Conservation (phyloP, 1,140 invertebrate genomes). For the Drosophila sp. region DNA sequence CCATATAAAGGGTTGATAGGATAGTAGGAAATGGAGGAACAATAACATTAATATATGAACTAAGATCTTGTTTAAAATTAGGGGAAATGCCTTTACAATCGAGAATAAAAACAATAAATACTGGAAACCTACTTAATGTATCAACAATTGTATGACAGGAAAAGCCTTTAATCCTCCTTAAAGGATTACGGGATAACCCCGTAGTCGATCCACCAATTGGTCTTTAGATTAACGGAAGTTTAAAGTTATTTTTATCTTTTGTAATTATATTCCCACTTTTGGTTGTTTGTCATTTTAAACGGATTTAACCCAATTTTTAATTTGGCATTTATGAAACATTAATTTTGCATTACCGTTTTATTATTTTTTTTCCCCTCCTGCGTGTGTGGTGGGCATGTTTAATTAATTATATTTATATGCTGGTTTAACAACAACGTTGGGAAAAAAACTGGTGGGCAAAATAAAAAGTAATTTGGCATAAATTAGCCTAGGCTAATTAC, state of each 20-base stretch:
- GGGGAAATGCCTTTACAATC: too few species aligned
- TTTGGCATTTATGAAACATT: slow-evolving; percentile 58
- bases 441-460: slow-evolving; percentile 4
- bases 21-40: too few species aligned
- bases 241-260: slow-evolving; percentile 2
- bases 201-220: too few species aligned
- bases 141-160: too few species aligned
- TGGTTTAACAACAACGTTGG: slow-evolving; percentile 50
- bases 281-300: slow-evolving; percentile 37
- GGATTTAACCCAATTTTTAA: slow-evolving; percentile 54
- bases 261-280: slow-evolving; percentile 27
- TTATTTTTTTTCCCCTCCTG: background rate
- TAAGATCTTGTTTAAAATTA: too few species aligned
- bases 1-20: too few species aligned
- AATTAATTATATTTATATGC: slow-evolving; percentile 50
- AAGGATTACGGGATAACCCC: too few species aligned
- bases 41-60: too few species aligned
- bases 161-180: too few species aligned
- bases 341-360: slow-evolving; percentile 42
- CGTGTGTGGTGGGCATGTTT: slow-evolving; percentile 21
- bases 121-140: too few species aligned
- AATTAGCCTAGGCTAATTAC: slow-evolving; percentile 68
- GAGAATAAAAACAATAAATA: too few species aligned
- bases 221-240: too few species aligned
- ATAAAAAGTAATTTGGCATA: slow-evolving; percentile 52